Percentiles rank a stretch among this genome's conserved stretches.
These are phyloP conservation scores for Okapia johnstoni DNA, from an alignment of 2,113 vertebrate genomes.

Conservation along the genomic window DNA sequence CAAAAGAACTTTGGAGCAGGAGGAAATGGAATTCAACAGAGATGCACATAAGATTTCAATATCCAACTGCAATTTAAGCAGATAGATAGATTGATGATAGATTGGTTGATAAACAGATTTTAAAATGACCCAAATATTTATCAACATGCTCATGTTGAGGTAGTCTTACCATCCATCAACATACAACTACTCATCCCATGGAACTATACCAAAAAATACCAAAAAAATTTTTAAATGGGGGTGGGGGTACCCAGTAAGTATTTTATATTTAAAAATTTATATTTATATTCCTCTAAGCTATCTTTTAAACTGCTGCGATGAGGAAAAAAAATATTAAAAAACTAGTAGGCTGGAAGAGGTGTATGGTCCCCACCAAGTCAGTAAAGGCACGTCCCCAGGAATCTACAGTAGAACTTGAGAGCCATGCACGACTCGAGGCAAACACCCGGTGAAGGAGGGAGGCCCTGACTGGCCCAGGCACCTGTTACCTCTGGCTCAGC, in stretches of 20 bases:
- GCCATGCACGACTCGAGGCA: fast-evolving
- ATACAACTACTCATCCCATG: neutral
- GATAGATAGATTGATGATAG: neutral
- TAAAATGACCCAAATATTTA: neutral
- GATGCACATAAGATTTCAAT: neutral
- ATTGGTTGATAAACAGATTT: neutral
- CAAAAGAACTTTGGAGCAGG: neutral
- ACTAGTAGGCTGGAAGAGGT: neutral
- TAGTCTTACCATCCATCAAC: neutral
- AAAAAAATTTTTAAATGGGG: neutral
- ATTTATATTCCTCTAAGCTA: neutral
- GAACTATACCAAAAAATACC: neutral
- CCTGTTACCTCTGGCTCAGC: conserved; percentile 76
- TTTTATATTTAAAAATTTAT: neutral
- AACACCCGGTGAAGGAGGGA: fast-evolving
- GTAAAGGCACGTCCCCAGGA: neutral
- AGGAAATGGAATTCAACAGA: neutral
- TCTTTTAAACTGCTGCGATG: neutral
- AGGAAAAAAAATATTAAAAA: neutral
- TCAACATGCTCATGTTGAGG: neutral
- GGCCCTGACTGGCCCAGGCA: fast-evolving
- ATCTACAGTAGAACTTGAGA: neutral
- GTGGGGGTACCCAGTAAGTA: neutral
- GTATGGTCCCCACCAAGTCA: neutral
- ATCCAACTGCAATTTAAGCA: neutral